Evolutionary conservation across 1,140 invertebrate species (phyloP), one percentile per base, ranked within the genome.

Genomic region (Rhopalosiphum padi): DNA sequence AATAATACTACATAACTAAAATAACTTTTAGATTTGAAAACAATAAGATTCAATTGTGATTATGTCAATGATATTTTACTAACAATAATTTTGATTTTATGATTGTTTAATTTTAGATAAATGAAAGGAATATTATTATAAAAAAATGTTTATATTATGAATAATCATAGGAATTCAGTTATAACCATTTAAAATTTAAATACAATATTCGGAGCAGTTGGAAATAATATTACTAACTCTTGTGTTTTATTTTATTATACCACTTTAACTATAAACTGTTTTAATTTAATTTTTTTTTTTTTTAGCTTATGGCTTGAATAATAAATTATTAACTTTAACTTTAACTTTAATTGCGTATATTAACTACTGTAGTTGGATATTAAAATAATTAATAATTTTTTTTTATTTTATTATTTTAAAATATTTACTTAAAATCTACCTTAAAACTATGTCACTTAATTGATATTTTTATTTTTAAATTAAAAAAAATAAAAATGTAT

Each of bases 261-360:
- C 25, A 68, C 11, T 77, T 77, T 77, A 15, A n/a, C 30, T 77
- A 77, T 77, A 68, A 18, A 77, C 60, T 77, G 30, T 77, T 35
- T 77, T 68, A 68, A 77, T 35, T 77, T 77, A 77, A 35, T 46
- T 46, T 0, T 77, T 77, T 77, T 68, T 68, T 68, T 68, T 77
- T 77, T 18, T 77, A 77, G n/a, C 15, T 77, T n/a, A 77, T 77
- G 60, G 15, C 60, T 77, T 77, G 60, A 77, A 77, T 77, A 21
- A 77, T 77, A 77, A 77, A 77, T 77, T 35, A 77, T 77, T 77
- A n/a, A 77, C 60, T 77, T 77, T 77, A 35, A 77, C 60, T 77
- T 77, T 77, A 35, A 43, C 25, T 85, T 85, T 85, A 85, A 85
- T 85, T 85, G 35, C 21, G 37, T 41, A 37, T 83, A 37, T 83